Evolutionary conservation across 2,113 vertebrate genomes (phyloP), one percentile per base, ranked within the genome.

Genomic region (Opisthocomus hoazin): DNA sequence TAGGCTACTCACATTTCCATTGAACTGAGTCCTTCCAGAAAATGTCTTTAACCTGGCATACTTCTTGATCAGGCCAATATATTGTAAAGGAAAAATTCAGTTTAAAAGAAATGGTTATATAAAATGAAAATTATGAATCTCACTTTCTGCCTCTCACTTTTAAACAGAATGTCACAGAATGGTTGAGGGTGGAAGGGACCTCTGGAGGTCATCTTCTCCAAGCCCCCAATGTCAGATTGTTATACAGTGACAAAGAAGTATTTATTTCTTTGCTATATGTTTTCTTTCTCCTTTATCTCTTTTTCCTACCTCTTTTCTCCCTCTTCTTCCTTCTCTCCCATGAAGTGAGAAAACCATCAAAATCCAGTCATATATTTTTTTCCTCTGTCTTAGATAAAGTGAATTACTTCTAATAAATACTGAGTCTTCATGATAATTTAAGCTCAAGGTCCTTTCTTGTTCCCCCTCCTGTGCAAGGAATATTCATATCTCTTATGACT

Each of bases 121-220:
- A 61, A 86, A 84, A 66, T 50, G 1, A 39, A 93, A 93, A 50
- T 26, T 21, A 81, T 32, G 4, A 29, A 50, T 89, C 30, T 71
- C 7, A 37, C 93, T 94, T 94, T 93, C 43, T 61, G 9, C 4
- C 9, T 5, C 29, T 73, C 7, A 27, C 11, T 71, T 93, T 41
- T 46, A 64, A 91, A 71, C 9, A 50, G 51, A 48, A 89, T 75
- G 14, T 64, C 39, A 68, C 19, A 68, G 46, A 64, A 68, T 15
- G 8, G 11, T 20, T 0, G 0, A 82, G 16, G 4, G 4, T 60
- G 6, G 23, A 83, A 88, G 19, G 14, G 4, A 58, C 4, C 12
- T 65, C 12, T 61, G 14, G 21, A 83, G 6, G 24, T 65, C 13
- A 8, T 56, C 58, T 56, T 69, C 8, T 36, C 27, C 39, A 80